Conservation (phyloP, 2,113 vertebrate species). For the Pachypanchax playfairii region DNA sequence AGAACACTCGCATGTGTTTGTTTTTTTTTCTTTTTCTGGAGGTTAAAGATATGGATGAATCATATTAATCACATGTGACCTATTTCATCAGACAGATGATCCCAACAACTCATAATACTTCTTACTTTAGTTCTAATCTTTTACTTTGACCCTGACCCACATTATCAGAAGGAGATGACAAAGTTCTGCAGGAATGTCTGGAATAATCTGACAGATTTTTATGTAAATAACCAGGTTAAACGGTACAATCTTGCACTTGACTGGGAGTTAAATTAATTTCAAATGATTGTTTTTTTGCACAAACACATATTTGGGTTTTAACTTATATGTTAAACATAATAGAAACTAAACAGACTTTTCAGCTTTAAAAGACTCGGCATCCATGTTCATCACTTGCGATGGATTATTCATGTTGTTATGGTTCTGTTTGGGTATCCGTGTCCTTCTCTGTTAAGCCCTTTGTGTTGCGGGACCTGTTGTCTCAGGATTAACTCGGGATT, state of each 20-base stretch:
- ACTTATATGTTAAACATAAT: background rate
- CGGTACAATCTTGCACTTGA: background rate
- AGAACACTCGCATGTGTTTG: constrained; percentile 3
- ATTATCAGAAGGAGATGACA: constrained; percentile 29
- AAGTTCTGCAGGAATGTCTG: constrained; percentile 5
- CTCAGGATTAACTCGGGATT: constrained; percentile 70
- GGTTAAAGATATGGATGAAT: background rate
- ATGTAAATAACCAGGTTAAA: background rate
- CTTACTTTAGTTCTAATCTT: constrained; percentile 69
- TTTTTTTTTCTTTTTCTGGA: background rate
- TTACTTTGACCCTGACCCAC: constrained; percentile 59
- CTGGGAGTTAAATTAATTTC: background rate
- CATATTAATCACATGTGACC: constrained; percentile 1
- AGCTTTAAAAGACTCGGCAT: background rate
- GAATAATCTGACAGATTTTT: background rate
- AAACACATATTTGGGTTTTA: background rate
- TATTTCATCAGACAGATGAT: constrained; percentile 20
- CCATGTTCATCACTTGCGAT: background rate
- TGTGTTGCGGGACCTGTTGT: constrained; percentile 51
- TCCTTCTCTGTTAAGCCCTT: constrained; percentile 56
- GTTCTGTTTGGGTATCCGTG: constrained; percentile 19
- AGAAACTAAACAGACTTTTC: background rate
- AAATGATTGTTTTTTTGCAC: background rate
- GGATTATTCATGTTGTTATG: background rate
- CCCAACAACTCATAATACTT: constrained; percentile 49